These are phyloP conservation scores for Spea bombifrons DNA, from an alignment of 2,113 vertebrate genomes.

Conservation along the genomic window DNA sequence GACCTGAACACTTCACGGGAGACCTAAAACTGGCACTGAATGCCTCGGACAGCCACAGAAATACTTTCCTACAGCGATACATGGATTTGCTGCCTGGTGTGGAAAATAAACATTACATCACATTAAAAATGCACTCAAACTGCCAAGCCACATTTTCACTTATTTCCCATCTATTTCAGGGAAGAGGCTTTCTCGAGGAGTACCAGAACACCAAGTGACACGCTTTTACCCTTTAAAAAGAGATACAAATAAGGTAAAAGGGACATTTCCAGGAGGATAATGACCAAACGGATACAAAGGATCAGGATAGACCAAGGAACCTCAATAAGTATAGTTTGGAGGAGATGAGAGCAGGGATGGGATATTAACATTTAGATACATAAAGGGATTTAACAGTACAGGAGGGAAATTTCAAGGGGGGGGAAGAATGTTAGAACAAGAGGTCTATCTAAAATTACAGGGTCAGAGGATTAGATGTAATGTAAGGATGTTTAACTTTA, in stretches of 20 bases:
- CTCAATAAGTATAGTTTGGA: not conserved
- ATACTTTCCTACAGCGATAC: conserved; percentile 13
- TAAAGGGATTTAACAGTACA: too few species aligned
- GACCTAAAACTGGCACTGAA: not conserved
- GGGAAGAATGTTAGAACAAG: too few species aligned
- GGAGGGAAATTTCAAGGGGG: too few species aligned
- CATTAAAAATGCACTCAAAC: not conserved
- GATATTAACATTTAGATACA: too few species aligned
- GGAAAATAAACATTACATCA: conserved; percentile 25
- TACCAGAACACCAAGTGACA: too few species aligned
- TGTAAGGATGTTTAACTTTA: too few species aligned
- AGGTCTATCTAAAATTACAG: too few species aligned
- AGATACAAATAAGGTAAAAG: not conserved
- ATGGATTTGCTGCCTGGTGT: not conserved
- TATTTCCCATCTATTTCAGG: not conserved
- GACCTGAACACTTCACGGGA: not conserved
- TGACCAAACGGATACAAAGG: not conserved
- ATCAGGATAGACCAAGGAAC: not conserved
- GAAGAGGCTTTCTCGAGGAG: too few species aligned
- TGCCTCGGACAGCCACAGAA: conserved; percentile 22
- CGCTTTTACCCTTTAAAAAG: too few species aligned
- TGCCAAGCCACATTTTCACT: not conserved
- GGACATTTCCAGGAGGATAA: not conserved
- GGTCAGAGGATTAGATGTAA: too few species aligned
- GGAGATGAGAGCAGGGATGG: too few species aligned